Evolutionary conservation across 2,797 vertebrate species (phyloP), one percentile per base, ranked within the genome.

Genomic region (Intellagama lesueurii): DNA sequence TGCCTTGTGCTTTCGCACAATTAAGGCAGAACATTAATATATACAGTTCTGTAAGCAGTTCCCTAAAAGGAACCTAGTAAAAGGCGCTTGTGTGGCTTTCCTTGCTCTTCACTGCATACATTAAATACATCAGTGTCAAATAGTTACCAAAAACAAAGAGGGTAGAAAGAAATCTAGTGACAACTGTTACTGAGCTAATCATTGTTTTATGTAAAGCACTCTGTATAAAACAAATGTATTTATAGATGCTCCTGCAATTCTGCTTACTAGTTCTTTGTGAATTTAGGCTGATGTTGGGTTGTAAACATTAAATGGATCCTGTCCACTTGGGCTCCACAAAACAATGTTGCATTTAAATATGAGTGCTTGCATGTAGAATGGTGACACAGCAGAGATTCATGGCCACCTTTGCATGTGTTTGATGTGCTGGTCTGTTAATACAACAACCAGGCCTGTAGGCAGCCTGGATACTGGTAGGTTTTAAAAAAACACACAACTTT

Each of bases 211-310:
- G 87, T 80, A 91, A 92, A 89, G 7, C 0, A 0, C 11, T 86
- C 77, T 70, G 28, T 35, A 49, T 49, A 89, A 89, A 86, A 88
- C 90, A 90, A 91, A 92, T 66, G 1, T 68, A 56, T 72, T 56
- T 26, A 83, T 56, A 28, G 32, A 0, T 49, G n/a, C 87, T 92
- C 66, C 85, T 86, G 70, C 8, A 52, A 89, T 35, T 44, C 73
- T 91, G 77, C 88, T 64, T 72, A 73, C 44, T 84, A 89, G 90
- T 44, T 92, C 30, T 11, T 35, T 94, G n/a, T 32, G 32, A n/a
- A 44, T 79, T 14, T 35, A 47, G 28, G 19, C 22, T 68, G 7
- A 35, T 17, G 5, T 17, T 32, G 52, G 30, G 9, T 28, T 49
- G 9, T 49, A 28, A 30, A 14, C 47, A 26, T 75, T 12, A 40